Evolutionary conservation across 2,113 vertebrate genomes (phyloP).

Genomic region (Calcarius ornatus): DNA sequence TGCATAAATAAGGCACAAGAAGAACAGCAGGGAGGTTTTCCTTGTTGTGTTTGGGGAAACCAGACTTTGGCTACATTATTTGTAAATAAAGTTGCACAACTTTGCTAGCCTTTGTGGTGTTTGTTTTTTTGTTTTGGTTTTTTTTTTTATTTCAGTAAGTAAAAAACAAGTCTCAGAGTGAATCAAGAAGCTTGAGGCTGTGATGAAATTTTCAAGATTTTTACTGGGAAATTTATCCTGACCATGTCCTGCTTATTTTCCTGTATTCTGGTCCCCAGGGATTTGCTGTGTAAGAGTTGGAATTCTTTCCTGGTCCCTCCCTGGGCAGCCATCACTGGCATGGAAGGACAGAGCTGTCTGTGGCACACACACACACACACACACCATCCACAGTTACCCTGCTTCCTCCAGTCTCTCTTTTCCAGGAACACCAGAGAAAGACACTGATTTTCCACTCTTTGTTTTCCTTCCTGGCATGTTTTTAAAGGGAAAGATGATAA

Average conservation of each 20-base stretch:
- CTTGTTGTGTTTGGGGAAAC: neutral
- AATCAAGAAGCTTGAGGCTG: neutral
- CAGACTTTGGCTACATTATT: neutral
- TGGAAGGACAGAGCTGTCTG: neutral
- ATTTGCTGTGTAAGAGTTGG: neutral
- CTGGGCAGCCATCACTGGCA: neutral
- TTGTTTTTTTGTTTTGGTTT: neutral
- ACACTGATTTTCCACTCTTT: neutral
- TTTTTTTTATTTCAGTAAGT: neutral
- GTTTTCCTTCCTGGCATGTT: neutral
- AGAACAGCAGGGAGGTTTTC: neutral
- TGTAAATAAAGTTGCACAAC: conserved; percentile 31
- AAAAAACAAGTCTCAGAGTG: neutral
- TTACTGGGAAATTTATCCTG: neutral
- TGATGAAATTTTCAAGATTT: neutral
- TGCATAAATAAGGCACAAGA: neutral
- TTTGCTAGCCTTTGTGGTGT: neutral
- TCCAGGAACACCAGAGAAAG: neutral
- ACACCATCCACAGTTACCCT: neutral
- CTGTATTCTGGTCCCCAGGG: neutral
- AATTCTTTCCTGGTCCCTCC: neutral
- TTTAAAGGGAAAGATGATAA: neutral
- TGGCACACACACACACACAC: neutral
- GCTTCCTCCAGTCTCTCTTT: neutral
- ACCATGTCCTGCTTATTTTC: neutral